phyloP scores from a whole-genome alignment of 64 coral and sea anemone species.

The Stylophora pistillata region DNA sequence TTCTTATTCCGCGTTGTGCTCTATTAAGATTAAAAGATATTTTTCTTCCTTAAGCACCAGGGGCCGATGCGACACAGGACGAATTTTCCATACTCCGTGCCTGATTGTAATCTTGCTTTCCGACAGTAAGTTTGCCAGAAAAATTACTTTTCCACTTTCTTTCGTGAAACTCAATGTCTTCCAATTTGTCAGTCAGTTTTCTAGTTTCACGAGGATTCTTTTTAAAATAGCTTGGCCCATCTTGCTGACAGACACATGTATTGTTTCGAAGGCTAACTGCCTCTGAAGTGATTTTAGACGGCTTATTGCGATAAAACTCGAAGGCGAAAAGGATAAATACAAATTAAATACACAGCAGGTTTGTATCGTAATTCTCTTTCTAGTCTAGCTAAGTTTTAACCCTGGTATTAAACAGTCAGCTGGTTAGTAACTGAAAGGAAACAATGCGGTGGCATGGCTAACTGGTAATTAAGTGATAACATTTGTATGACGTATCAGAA shows the following conservation, averaged over 20 bases:
- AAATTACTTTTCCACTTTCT: background rate
- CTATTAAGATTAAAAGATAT: background rate
- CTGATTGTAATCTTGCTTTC: background rate
- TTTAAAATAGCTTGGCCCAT: conserved; percentile 8
- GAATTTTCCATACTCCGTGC: background rate
- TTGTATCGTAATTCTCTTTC: no score
- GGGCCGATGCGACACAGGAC: background rate
- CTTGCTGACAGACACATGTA: background rate
- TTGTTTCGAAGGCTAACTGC: background rate
- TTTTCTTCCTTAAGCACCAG: background rate
- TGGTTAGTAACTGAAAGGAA: background rate
- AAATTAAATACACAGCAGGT: no score
- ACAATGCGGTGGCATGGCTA: background rate
- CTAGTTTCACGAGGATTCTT: conserved; percentile 3
- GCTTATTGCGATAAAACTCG: background rate
- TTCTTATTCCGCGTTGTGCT: background rate
- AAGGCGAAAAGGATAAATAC: background rate
- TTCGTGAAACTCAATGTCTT: conserved; percentile 2
- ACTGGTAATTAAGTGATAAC: background rate
- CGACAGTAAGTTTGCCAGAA: background rate
- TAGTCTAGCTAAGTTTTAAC: background rate
- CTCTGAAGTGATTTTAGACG: background rate
- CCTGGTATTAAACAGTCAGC: background rate
- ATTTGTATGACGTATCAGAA: background rate
- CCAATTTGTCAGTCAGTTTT: background rate